A percentile compares a stretch with the other conserved stretches of the same genome.
Evolutionary conservation across 2,888 invertebrate species (phyloP).

Genomic region (Spodoptera picta): DNA sequence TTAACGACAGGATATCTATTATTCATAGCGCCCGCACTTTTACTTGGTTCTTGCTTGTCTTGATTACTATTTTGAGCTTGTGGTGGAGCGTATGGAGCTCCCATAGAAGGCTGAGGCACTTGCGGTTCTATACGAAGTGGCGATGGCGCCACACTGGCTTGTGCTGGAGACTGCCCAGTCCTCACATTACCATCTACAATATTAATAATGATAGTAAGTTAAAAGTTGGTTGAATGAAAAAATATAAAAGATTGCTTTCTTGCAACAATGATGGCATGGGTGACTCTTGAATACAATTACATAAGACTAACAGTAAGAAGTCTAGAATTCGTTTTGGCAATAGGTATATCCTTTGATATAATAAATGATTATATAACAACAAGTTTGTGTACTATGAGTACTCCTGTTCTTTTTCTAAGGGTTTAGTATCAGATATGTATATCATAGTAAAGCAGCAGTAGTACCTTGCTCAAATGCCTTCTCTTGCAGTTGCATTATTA

Average conservation of each 20-base stretch:
- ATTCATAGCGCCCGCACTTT: constrained; percentile 69
- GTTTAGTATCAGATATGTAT: neutral
- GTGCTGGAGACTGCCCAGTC: constrained; percentile 89
- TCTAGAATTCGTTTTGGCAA: no score
- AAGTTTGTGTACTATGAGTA: no score
- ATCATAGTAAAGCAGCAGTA: constrained; percentile 10
- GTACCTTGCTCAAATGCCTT: constrained; percentile 82
- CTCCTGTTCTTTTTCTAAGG: no score
- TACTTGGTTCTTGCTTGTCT: constrained; percentile 78
- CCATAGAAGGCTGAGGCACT: constrained; percentile 86
- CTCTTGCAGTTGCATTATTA: constrained; percentile 76
- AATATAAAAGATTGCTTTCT: no score
- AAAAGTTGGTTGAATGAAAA: no score
- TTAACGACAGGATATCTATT: constrained; percentile 85
- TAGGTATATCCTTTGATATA: no score
- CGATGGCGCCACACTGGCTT: constrained; percentile 90
- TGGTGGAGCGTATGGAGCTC: constrained; percentile 78
- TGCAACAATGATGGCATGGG: no score
- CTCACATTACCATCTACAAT: constrained; percentile 80
- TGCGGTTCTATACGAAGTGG: constrained; percentile 86
- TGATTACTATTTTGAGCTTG: constrained; percentile 61
- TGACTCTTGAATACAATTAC: no score
- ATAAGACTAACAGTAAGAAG: no score
- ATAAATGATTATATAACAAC: no score
- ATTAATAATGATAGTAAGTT: no score